Evolutionary conservation across 2,113 vertebrate genomes (phyloP).

Genomic region (Tachysurus vachellii): DNA sequence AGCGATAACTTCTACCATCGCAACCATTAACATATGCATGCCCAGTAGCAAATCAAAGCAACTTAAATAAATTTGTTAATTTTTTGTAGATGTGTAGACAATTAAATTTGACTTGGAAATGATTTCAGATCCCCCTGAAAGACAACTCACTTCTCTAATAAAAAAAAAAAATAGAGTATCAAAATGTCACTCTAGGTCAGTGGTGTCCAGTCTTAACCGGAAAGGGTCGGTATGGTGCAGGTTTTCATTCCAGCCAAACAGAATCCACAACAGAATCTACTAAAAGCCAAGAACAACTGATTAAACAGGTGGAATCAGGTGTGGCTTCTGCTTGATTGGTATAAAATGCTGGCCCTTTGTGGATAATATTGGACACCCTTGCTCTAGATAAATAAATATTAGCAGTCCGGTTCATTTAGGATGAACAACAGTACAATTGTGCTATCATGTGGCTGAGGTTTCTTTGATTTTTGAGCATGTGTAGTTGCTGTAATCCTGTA

Average conservation of each 20-base stretch:
- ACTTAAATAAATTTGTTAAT: not conserved
- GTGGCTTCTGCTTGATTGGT: too few relatives aligned
- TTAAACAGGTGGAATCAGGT: too few relatives aligned
- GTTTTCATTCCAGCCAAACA: too few relatives aligned
- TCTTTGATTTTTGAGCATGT: not conserved
- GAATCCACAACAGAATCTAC: too few relatives aligned
- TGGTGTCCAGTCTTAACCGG: too few relatives aligned
- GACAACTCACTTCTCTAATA: not conserved
- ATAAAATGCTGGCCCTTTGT: too few relatives aligned
- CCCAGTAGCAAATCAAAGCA: not conserved
- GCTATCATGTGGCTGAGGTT: slow-evolving; percentile 32
- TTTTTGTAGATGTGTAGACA: not conserved
- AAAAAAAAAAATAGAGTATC: not conserved
- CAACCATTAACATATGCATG: not conserved
- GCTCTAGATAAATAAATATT: not conserved
- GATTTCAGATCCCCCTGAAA: not conserved
- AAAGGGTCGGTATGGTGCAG: too few relatives aligned
- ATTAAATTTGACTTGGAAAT: not conserved
- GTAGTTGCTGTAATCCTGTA: not conserved
- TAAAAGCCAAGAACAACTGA: too few relatives aligned
- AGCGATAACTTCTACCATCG: not conserved
- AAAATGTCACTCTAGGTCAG: not conserved
- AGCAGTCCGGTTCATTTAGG: not conserved
- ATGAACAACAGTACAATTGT: not conserved
- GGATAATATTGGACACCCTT: too few relatives aligned